Conservation (phyloP, 2,113 vertebrate genomes). For the Chascanopsetta lugubris region DNA sequence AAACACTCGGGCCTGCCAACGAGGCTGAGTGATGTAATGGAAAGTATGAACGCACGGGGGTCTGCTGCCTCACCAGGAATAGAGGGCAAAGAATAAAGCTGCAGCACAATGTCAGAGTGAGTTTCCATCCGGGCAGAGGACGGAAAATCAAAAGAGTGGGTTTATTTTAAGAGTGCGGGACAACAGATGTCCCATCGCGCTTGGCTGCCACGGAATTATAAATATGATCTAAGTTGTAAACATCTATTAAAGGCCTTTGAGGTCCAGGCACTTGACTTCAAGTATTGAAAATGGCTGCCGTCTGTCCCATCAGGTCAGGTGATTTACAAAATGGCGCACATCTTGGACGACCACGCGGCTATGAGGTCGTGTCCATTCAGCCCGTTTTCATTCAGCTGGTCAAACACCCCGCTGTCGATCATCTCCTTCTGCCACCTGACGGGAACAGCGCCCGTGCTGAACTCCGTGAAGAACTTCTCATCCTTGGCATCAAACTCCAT, state of each 20-base stretch:
- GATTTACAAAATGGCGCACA: conserved; percentile 82
- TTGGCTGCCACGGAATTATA: neutral
- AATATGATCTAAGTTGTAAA: neutral
- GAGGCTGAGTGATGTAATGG: conserved; percentile 67
- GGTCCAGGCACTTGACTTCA: conserved; percentile 22
- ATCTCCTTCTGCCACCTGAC: conserved; percentile 88
- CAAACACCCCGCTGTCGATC: conserved; percentile 87
- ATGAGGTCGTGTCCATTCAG: conserved; percentile 13
- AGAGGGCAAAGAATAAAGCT: conserved; percentile 42
- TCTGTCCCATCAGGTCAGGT: neutral
- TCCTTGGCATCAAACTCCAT: conserved; percentile 84
- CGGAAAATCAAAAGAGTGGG: conserved; percentile 12
- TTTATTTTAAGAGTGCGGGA: conserved; percentile 18
- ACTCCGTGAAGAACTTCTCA: conserved; percentile 85
- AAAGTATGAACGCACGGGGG: conserved; percentile 61
- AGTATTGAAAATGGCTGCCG: conserved; percentile 4
- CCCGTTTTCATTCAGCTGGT: conserved; percentile 80
- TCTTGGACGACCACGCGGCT: conserved; percentile 76
- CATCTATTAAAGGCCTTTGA: neutral
- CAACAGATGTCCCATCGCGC: conserved; percentile 2
- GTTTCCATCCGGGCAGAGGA: neutral
- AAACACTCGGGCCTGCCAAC: conserved; percentile 56
- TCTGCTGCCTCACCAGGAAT: conserved; percentile 54
- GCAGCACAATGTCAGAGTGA: conserved; percentile 25
- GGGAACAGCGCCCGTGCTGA: conserved; percentile 86